Base-by-base conservation (phyloP, 2,888 invertebrate species). In the Brachyopa scutellaris region DNA sequence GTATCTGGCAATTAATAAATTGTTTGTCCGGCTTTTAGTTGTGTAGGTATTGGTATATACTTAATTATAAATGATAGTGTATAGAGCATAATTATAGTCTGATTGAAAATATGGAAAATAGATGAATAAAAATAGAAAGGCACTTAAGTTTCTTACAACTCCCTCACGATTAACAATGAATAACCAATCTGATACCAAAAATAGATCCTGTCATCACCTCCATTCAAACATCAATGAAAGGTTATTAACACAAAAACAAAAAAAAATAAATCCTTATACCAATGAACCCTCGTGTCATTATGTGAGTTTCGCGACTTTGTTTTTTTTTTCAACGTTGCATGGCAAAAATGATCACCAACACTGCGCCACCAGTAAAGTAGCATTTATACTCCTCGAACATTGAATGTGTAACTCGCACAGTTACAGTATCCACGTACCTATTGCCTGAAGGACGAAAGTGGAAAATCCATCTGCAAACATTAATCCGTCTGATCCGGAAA, bases 401-500 rank as follows among this genome's bases (percentile, higher is more conserved):
- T 36, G 38, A 53, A 55, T 49, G 47, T 74, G 19, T 67, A 61
- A 40, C 31, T 40, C 61, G 9, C 19, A 29, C 40, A 57, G n/a
- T 21, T n/a, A n/a, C n/a, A n/a, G n/a, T n/a, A n/a, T n/a, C n/a
- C n/a, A 49, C 33, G 36, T 53, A n/a, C n/a, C n/a, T n/a, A 69
- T 26, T 45, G 62, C 64, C 51, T 29, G 33, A 82, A 72, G 70
- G 70, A 61, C 70, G 66, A 70, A 67, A 77, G 66, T 72, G 77
- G 45, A 76, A 82, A 82, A 77, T 82, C 82, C 82, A 82, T 82
- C 82, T 82, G 82, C 82, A 82, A 82, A 82, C 77, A 82, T 82
- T 82, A 82, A 82, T 82, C 82, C 82, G 82, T 82, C 82, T 82
- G 82, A 82, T 82, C 82, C 82, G 82, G 82, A 82, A 82, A 82